Base-by-base conservation (phyloP, 2,797 vertebrate species). In the Neomorphus geoffroyi region DNA sequence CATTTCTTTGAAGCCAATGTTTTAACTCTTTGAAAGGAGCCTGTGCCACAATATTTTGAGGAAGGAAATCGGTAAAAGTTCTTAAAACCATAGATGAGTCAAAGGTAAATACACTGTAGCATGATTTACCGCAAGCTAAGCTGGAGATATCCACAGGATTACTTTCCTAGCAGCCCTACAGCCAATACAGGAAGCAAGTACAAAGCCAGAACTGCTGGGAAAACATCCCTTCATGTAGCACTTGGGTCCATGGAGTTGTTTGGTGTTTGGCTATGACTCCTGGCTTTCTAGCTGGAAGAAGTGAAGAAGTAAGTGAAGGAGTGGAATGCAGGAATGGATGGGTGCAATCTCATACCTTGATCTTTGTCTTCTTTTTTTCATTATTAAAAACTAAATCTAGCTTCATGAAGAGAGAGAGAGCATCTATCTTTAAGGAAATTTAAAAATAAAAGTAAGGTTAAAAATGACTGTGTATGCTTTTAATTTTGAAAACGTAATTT, bases 141-240 rank as follows among this genome's bases (percentile, higher is more conserved):
- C 77, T 90, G 62, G 74, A 90, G 83, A 70, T 94, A 90, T 70
- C 90, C 93, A 84, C 80, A 70, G 27, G 43, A 67, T 90, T 94
- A 90, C 62, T 88, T 92, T 92, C 86, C 75, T 18, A 90, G 67
- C 93, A 92, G 62, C 81, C 35, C 56, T 84, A 45, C 86, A 81
- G 88, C 86, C 86, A 93, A 48, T 83, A 73, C 66, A 94, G 90
- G 93, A 95, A 96, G 77, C 56, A 75, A 92, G 78, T 78, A 77
- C 89, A 96, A 94, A 96, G 82, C 67, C 93, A 95, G 82, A 95
- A 94, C 85, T 82, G 50, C 75, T 97, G 86, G 88, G 64, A 95
- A 96, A 96, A 95, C 64, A 92, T 83, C 88, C 28, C 74, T 90
- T 53, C 81, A 5, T 89, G 82, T 93, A 93, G 67, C 78, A 54